phyloP scores from a whole-genome alignment of 2,113 vertebrate species.

The Philantomba maxwellii region DNA sequence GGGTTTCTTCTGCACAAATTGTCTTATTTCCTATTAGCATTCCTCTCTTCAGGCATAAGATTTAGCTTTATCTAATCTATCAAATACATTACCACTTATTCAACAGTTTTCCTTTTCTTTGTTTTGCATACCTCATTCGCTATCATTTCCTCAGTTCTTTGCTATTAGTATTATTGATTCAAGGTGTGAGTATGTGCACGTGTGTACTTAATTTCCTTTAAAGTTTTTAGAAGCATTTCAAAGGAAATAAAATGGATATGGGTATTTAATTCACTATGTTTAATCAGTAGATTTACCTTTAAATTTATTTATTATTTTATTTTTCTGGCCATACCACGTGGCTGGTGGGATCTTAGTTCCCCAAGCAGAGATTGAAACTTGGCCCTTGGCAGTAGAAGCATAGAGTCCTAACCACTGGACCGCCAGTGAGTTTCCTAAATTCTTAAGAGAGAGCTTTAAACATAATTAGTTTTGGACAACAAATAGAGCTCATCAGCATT shows the following conservation, averaged over 20 bases:
- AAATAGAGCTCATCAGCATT: neutral
- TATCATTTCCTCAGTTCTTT: neutral
- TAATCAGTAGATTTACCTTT: neutral
- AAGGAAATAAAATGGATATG: neutral
- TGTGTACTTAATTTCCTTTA: neutral
- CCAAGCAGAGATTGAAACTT: neutral
- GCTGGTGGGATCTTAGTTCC: neutral
- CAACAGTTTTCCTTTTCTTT: neutral
- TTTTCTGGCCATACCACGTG: neutral
- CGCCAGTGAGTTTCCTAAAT: neutral
- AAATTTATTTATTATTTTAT: neutral
- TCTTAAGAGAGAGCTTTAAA: neutral
- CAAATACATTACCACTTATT: neutral
- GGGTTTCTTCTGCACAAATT: neutral
- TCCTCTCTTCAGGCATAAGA: neutral
- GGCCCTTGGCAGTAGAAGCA: neutral
- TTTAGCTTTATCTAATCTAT: neutral
- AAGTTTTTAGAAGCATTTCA: neutral
- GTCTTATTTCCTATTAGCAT: neutral
- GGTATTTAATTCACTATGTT: neutral
- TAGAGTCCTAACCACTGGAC: neutral
- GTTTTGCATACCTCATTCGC: neutral
- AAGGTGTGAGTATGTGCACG: neutral
- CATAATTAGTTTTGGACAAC: neutral
- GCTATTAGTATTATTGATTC: neutral